Evolutionary conservation across 2,113 vertebrate genomes (phyloP).

Genomic region (Mastomys coucha): DNA sequence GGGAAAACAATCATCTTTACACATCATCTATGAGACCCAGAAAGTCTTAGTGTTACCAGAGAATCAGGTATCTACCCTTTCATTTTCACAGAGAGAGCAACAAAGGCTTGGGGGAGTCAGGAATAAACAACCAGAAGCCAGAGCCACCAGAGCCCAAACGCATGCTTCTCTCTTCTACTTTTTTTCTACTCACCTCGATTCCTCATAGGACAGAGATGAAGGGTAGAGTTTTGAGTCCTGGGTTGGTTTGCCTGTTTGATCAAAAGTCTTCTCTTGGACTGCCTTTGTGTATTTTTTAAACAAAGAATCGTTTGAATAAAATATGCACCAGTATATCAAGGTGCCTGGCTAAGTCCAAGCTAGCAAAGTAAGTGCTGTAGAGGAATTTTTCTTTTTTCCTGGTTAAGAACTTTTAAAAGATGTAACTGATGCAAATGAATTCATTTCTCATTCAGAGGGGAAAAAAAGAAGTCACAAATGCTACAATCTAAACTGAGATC

Average conservation of each 20-base stretch:
- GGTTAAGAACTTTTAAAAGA: constrained; percentile 60
- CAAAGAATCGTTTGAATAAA: constrained; percentile 47
- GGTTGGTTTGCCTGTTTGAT: background rate
- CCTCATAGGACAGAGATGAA: background rate
- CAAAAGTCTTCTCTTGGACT: constrained; percentile 23
- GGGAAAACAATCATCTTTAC: background rate
- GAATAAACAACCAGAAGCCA: background rate
- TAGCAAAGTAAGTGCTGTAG: background rate
- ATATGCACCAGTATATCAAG: background rate
- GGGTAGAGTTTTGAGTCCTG: constrained; percentile 22
- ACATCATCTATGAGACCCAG: background rate
- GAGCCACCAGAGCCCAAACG: background rate
- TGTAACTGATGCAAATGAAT: constrained; percentile 65
- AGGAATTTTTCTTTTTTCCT: background rate
- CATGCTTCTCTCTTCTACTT: background rate
- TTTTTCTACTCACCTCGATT: background rate
- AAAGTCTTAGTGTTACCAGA: background rate
- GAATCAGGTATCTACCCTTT: background rate
- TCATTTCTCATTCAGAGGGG: constrained; percentile 60
- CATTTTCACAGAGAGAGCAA: constrained; percentile 25
- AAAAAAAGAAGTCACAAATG: constrained; percentile 70
- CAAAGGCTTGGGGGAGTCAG: background rate
- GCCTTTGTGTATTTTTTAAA: constrained; percentile 43
- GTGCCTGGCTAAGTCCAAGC: constrained; percentile 14
- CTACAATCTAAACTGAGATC: constrained; percentile 58